Evolutionary conservation across 2,113 vertebrate genomes (phyloP).

Genomic region (human): DNA sequence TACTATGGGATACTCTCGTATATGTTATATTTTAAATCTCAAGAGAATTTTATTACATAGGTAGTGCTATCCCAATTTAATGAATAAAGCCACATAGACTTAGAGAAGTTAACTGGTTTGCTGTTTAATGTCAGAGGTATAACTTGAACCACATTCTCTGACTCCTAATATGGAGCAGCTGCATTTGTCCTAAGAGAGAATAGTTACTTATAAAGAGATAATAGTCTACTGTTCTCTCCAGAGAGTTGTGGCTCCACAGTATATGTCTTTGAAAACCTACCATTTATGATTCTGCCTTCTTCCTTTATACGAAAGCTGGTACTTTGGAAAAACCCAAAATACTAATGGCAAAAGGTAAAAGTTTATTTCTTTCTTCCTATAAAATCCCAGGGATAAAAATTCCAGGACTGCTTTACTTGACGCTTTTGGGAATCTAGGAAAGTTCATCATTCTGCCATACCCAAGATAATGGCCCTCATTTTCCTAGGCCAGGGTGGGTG

Average conservation of each 20-base stretch:
- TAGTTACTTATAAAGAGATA: not conserved
- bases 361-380: conserved; percentile 38
- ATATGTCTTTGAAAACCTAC: not conserved
- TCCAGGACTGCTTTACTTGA: not conserved
- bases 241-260: not conserved
- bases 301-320: not conserved
- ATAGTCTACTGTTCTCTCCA: not conserved
- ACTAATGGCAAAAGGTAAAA: not conserved
- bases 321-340: not conserved
- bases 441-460: not conserved
- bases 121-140: not conserved
- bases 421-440: not conserved
- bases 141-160: not conserved
- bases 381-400: not conserved
- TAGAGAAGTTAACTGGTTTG: not conserved
- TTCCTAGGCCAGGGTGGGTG: not conserved
- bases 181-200: not conserved
- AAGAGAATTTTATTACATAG: not conserved
- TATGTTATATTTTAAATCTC: not conserved
- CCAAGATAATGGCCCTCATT: not conserved
- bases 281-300: not conserved
- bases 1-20: not conserved
- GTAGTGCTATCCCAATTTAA: not conserved
- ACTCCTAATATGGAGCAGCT: not conserved
- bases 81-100: not conserved